phyloP scores from a whole-genome alignment of 2,888 invertebrate genomes.

The Lordiphosa fenestrarum region DNA sequence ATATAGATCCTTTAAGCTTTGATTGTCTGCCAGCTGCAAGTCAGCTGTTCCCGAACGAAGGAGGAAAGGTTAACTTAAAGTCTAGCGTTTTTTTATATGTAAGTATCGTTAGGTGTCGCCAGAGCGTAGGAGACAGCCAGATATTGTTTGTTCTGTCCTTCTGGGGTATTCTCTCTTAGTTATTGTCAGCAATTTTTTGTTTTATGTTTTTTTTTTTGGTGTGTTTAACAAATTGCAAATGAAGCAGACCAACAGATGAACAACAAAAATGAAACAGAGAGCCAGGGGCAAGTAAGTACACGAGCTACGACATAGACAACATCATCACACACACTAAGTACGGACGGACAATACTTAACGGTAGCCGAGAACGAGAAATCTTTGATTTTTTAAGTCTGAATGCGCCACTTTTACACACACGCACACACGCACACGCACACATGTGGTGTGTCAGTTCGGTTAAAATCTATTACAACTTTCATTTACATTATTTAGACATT shows the following conservation, averaged over 20 bases:
- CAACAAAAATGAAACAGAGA: slow-evolving; percentile 9
- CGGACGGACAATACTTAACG: slow-evolving; percentile 55
- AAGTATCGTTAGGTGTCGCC: neutral
- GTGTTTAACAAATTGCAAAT: slow-evolving; percentile 1
- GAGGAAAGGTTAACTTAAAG: slow-evolving; percentile 17
- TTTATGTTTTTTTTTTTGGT: neutral
- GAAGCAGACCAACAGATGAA: slow-evolving; percentile 10
- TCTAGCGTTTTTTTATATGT: slow-evolving; percentile 13
- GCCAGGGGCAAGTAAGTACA: slow-evolving; percentile 40
- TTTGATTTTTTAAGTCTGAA: slow-evolving; percentile 4
- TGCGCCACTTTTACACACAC: slow-evolving; percentile 9
- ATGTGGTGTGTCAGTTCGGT: neutral
- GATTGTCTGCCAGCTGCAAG: slow-evolving; percentile 73
- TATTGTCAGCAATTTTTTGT: slow-evolving; percentile 64
- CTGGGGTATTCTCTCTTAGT: slow-evolving; percentile 29
- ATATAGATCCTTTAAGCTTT: slow-evolving; percentile 50
- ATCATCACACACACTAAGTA: slow-evolving; percentile 26
- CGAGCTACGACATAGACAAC: neutral
- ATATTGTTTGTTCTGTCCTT: slow-evolving; percentile 11
- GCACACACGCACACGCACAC: neutral
- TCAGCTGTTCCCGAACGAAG: slow-evolving; percentile 36
- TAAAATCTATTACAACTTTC: slow-evolving; percentile 29
- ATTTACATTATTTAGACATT: slow-evolving; percentile 54
- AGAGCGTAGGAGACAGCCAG: neutral
- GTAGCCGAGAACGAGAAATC: slow-evolving; percentile 1